These are phyloP conservation scores for Lagria hirta DNA, from an alignment of 2,888 invertebrate genomes.

Conservation along the genomic window DNA sequence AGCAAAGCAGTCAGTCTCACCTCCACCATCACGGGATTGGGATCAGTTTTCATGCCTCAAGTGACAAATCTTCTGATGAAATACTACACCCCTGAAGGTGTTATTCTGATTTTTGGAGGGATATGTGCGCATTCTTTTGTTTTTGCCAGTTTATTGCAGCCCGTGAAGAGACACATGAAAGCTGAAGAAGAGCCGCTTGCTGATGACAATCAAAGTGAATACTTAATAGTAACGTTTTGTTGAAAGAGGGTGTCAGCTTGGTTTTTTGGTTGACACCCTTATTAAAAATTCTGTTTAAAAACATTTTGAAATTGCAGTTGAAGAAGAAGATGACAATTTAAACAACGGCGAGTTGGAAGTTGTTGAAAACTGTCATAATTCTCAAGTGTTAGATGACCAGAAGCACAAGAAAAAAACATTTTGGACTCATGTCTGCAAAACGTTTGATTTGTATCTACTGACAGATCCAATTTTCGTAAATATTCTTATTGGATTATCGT, in stretches of 20 bases:
- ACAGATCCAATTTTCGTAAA: constrained; percentile 68
- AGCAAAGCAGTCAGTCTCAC: constrained; percentile 64
- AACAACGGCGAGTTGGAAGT: constrained; percentile 6
- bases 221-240: too few relatives aligned
- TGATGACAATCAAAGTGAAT: background rate
- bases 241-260: background rate
- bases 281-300: background rate
- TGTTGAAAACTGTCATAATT: too few relatives aligned
- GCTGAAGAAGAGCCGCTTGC: constrained; percentile 15
- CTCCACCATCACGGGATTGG: constrained; percentile 67
- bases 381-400: too few relatives aligned
- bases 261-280: too few relatives aligned
- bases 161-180: constrained; percentile 66
- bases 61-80: constrained; percentile 60
- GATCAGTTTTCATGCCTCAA: constrained; percentile 67
- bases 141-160: constrained; percentile 64
- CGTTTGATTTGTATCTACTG: constrained; percentile 68
- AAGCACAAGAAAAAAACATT: constrained; percentile 12
- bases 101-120: constrained; percentile 64
- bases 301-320: constrained; percentile 10
- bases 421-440: constrained; percentile 55
- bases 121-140: constrained; percentile 63
- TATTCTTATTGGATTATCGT: constrained; percentile 67
- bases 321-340: constrained; percentile 16
- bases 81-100: constrained; percentile 61